Evolutionary conservation across 2,113 vertebrate species (phyloP).

Genomic region (Trematocara zebra): DNA sequence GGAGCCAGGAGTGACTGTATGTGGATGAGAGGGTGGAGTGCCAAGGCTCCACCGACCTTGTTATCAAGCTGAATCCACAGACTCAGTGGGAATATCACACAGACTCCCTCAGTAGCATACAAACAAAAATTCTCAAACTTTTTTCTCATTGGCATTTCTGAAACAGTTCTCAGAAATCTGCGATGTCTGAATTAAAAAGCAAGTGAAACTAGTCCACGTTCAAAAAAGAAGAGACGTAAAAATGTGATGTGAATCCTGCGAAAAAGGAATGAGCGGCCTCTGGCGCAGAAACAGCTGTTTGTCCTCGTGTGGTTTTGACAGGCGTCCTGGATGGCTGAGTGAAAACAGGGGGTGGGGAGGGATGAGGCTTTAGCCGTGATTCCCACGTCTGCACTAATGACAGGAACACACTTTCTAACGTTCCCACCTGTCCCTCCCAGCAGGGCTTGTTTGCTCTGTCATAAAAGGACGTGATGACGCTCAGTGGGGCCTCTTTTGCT

Average conservation of each 20-base stretch:
- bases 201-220: background rate
- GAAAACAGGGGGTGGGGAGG: conserved; percentile 6
- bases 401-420: conserved; percentile 56
- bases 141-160: background rate
- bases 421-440: conserved; percentile 45
- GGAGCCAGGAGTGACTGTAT: background rate
- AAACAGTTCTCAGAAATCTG: background rate
- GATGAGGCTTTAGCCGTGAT: background rate
- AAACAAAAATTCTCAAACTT: background rate
- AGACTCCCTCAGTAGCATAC: background rate
- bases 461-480: conserved; percentile 8
- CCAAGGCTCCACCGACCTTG: background rate
- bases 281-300: conserved; percentile 1
- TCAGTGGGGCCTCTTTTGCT: background rate
- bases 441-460: conserved; percentile 32
- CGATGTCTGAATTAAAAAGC: background rate
- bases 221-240: background rate
- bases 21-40: background rate
- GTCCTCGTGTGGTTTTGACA: conserved; percentile 14
- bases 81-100: background rate
- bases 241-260: background rate
- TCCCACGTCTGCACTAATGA: conserved; percentile 42
- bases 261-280: background rate
- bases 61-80: background rate
- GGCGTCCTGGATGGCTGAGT: background rate